Evolutionary conservation across 2,113 vertebrate genomes (phyloP).

Genomic region (Lonchura striata): DNA sequence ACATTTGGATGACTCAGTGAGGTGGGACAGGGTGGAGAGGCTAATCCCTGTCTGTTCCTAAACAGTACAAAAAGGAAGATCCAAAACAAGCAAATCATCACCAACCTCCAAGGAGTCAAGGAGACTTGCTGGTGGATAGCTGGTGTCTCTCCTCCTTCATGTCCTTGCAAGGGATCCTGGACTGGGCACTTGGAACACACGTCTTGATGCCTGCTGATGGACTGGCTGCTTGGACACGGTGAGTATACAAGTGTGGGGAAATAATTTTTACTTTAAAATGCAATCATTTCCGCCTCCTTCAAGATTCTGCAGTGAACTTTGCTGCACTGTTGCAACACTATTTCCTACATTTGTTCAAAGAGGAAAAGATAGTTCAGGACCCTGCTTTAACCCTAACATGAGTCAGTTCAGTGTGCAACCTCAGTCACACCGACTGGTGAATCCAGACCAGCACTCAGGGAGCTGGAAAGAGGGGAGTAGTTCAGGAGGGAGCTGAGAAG

Average conservation of each 20-base stretch:
- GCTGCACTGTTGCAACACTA: not conserved
- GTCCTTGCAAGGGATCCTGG: not conserved
- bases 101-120: not conserved
- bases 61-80: conserved; percentile 23
- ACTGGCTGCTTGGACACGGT: not conserved
- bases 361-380: not conserved
- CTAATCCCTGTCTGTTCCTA: conserved; percentile 31
- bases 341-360: not conserved
- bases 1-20: conserved; percentile 4
- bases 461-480: not conserved
- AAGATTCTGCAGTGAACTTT: not conserved
- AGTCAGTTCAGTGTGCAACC: not conserved
- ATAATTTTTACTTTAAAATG: not conserved
- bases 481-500: not conserved
- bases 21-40: conserved; percentile 45
- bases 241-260: not conserved
- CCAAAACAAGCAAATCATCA: conserved; percentile 46
- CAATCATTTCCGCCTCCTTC: not conserved
- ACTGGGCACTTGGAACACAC: not conserved
- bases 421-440: not conserved
- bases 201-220: not conserved
- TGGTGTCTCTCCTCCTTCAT: not conserved
- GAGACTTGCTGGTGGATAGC: not conserved
- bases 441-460: not conserved
- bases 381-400: not conserved